A percentile compares a stretch with the other conserved stretches of the same genome.
Conservation (phyloP, 2,888 invertebrate genomes). For the Melipona bicolor region DNA sequence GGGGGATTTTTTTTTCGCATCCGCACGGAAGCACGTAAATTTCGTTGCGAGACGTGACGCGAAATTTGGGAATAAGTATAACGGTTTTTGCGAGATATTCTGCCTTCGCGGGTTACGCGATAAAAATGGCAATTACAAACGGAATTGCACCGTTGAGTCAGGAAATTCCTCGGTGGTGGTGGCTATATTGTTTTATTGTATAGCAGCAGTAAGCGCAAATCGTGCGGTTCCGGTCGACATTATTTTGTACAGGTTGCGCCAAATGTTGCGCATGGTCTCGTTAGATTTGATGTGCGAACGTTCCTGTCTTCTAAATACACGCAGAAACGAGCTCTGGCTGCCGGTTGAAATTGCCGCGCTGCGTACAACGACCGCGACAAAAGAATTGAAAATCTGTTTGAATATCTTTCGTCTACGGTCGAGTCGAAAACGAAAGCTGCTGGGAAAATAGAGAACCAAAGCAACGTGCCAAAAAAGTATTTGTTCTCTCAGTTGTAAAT, state of each 20-base stretch:
- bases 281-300: conserved; percentile 49
- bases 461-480: too few relatives aligned
- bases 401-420: too few relatives aligned
- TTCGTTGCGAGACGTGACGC: too few relatives aligned
- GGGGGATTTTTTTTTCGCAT: too few relatives aligned
- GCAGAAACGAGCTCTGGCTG: background rate
- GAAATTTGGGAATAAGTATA: too few relatives aligned
- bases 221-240: conserved; percentile 46
- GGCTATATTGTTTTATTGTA: conserved; percentile 15
- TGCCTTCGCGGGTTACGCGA: too few relatives aligned
- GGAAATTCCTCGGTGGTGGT: background rate
- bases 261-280: conserved; percentile 52
- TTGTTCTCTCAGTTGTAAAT: too few relatives aligned
- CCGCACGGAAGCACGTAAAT: too few relatives aligned
- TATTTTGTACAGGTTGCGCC: conserved; percentile 55
- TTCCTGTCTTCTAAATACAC: conserved; percentile 28
- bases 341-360: background rate
- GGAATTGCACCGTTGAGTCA: background rate
- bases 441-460: too few relatives aligned
- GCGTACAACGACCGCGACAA: background rate
- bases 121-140: background rate
- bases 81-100: too few relatives aligned
- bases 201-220: conserved; percentile 20
- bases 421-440: too few relatives aligned
- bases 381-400: too few relatives aligned